Evolutionary conservation across 2,888 invertebrate species (phyloP).

Genomic region (Phoenoteleia sp.): DNA sequence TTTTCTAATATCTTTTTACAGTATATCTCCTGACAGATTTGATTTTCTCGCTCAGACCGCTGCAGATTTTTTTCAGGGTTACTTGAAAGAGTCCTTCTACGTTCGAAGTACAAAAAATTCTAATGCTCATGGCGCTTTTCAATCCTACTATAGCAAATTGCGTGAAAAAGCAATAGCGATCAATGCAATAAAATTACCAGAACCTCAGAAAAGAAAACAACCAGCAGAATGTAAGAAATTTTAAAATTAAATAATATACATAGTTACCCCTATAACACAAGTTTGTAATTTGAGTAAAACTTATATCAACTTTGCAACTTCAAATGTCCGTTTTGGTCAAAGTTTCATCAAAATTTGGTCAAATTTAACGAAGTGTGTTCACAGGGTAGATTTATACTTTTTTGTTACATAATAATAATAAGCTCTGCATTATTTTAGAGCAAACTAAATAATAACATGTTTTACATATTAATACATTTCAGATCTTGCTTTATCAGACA

Average conservation of each 20-base stretch:
- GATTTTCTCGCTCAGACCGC: conserved; percentile 18
- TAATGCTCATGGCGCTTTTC: conserved; percentile 45
- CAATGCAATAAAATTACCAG: conserved; percentile 14
- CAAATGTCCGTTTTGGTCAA: not conserved
- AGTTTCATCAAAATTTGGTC: too few species aligned
- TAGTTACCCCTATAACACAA: too few species aligned
- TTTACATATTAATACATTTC: conserved; percentile 3
- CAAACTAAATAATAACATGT: not conserved
- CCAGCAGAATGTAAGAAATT: not conserved
- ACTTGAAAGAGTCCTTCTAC: conserved; percentile 42
- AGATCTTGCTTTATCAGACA: conserved; percentile 11
- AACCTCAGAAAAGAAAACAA: conserved; percentile 13
- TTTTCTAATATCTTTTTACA: too few species aligned
- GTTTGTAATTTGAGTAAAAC: too few species aligned
- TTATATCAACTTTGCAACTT: too few species aligned
- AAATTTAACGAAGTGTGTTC: too few species aligned
- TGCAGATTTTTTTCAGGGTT: conserved; percentile 37
- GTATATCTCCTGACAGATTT: conserved; percentile 32
- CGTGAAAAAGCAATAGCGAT: conserved; percentile 51
- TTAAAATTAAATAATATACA: not conserved
- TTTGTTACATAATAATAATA: not conserved
- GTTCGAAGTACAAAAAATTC: not conserved
- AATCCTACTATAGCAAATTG: conserved; percentile 20
- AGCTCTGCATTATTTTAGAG: too few species aligned
- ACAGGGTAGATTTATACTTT: too few species aligned